Percentiles rank a stretch among this genome's conserved stretches.
phyloP scores from a whole-genome alignment of 2,888 invertebrate genomes.

The Lepidonotus clava region DNA sequence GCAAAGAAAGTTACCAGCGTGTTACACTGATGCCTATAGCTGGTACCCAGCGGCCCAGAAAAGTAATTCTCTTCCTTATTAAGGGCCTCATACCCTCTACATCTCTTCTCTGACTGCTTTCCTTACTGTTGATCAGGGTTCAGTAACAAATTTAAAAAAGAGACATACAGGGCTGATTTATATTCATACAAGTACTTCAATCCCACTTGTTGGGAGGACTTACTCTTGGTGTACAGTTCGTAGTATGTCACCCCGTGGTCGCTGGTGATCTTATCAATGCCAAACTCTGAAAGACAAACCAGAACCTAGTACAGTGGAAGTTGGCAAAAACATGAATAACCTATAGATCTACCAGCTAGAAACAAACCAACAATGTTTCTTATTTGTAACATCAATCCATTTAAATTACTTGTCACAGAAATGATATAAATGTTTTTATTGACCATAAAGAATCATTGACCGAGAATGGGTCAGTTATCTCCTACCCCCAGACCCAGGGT shows the following conservation, averaged over 20 bases:
- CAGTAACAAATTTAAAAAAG: not conserved
- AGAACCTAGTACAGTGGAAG: not conserved
- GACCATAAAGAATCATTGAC: too few relatives aligned
- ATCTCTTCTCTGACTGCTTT: not conserved
- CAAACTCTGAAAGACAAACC: slow-evolving; percentile 61
- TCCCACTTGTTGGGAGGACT: too few relatives aligned
- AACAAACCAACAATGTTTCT: not conserved
- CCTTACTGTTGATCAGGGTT: not conserved
- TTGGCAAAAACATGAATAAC: not conserved
- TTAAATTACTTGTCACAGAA: not conserved
- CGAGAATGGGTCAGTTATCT: too few relatives aligned
- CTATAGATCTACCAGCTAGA: not conserved
- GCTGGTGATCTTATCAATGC: slow-evolving; percentile 54
- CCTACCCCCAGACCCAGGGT: too few relatives aligned
- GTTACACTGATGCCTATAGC: not conserved
- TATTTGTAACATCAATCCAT: not conserved
- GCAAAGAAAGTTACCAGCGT: too few relatives aligned
- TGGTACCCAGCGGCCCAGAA: not conserved
- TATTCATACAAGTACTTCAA: not conserved
- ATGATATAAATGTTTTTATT: too few relatives aligned
- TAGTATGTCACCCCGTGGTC: slow-evolving; percentile 58
- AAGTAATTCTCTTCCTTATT: not conserved
- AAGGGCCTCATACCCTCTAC: not conserved
- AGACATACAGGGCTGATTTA: not conserved
- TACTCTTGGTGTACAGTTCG: slow-evolving; percentile 64